phyloP scores from a whole-genome alignment of 1,140 invertebrate genomes.

The Drosophila parvula region DNA sequence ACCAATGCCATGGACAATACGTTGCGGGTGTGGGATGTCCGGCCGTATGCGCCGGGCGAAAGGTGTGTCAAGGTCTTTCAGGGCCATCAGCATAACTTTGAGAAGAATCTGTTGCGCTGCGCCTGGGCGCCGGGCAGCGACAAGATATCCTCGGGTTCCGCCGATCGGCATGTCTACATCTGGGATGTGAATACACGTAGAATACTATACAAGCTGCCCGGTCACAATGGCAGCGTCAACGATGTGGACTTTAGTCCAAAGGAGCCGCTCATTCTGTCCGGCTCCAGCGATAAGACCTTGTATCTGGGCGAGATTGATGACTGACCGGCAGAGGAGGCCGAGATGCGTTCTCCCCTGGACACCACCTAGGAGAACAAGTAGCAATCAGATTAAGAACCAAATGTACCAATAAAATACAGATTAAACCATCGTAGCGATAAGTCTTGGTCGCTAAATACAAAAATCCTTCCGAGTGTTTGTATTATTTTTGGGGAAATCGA shows the following conservation, averaged over 20 bases:
- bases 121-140: conserved; percentile 95
- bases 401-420: background rate
- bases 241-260: conserved; percentile 98
- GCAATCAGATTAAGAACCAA: background rate
- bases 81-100: conserved; percentile 99
- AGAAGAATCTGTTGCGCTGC: conserved; percentile 96
- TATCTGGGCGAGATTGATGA: conserved; percentile 98
- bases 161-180: conserved; percentile 97
- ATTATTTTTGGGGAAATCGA: no score
- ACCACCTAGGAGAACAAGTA: background rate
- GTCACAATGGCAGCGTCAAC: conserved; percentile 98
- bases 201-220: conserved; percentile 98
- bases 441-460: background rate
- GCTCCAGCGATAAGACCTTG: conserved; percentile 97
- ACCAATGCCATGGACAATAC: conserved; percentile 99
- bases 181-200: conserved; percentile 97
- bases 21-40: conserved; percentile 91
- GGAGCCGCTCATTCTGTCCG: conserved; percentile 97
- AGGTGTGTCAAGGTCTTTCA: conserved; percentile 96
- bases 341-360: conserved; percentile 13
- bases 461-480: no score
- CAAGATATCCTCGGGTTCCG: conserved; percentile 94
- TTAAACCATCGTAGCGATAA: background rate
- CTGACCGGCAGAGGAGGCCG: conserved; percentile 84
- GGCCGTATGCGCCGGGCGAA: conserved; percentile 93